phyloP scores from a whole-genome alignment of 1,140 invertebrate species.

The Neodiprion virginianus region DNA sequence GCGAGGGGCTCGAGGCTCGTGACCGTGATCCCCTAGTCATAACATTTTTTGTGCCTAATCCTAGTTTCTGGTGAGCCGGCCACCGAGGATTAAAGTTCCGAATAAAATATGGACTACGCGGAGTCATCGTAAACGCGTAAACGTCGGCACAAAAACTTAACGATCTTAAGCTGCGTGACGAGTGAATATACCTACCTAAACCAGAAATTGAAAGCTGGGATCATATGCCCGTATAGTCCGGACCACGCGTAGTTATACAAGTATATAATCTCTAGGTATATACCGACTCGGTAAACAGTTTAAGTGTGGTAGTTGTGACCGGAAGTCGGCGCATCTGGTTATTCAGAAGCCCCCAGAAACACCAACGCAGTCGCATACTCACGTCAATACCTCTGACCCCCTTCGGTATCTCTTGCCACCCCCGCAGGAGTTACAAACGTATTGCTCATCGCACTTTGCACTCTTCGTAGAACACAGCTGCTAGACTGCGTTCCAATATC shows the following conservation, averaged over 20 bases:
- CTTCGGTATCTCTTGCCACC: not conserved
- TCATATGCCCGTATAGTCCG: no score
- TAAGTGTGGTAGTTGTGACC: not conserved
- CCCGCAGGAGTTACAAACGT: not conserved
- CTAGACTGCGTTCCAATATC: not conserved
- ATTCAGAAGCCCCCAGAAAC: not conserved
- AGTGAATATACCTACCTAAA: not conserved
- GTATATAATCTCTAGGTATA: no score
- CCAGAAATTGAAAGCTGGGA: not conserved
- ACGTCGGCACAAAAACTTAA: not conserved
- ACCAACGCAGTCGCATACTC: not conserved
- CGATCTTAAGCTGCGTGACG: not conserved
- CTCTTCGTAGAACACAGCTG: not conserved
- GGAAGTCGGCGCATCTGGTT: not conserved
- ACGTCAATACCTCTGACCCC: not conserved
- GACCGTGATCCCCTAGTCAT: no score
- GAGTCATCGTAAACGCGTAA: constrained; percentile 5
- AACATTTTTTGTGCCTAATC: no score
- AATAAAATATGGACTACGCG: not conserved
- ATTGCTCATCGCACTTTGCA: not conserved
- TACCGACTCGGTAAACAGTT: not conserved
- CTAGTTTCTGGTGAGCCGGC: no score
- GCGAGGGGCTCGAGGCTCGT: no score
- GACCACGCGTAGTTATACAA: no score
- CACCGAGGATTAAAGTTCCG: not conserved